A percentile compares a stretch with the other conserved stretches of the same genome.
These are phyloP conservation scores for Gryon sp. DNA, from an alignment of 1,140 invertebrate genomes.

Conservation along the genomic window DNA sequence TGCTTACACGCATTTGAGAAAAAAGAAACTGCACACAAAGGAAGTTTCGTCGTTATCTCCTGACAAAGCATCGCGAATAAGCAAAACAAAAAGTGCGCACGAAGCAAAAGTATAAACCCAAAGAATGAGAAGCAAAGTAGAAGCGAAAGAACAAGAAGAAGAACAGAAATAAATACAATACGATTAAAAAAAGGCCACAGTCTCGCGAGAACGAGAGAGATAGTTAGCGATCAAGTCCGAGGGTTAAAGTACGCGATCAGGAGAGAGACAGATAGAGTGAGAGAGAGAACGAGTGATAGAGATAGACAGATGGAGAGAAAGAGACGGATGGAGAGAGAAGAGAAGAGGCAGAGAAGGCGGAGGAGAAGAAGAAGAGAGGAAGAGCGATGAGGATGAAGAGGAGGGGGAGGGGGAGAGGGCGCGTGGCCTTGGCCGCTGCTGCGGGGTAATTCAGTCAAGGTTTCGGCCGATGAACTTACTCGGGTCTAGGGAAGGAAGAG, in stretches of 20 bases:
- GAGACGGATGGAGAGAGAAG: slow-evolving; percentile 13
- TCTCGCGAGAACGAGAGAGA: too few species aligned
- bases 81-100: too few species aligned
- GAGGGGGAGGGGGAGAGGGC: slow-evolving; percentile 62
- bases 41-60: neutral
- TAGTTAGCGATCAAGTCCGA: too few species aligned
- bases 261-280: too few species aligned
- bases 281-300: slow-evolving; percentile 22
- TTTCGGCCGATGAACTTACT: slow-evolving; percentile 84
- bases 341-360: slow-evolving; percentile 62
- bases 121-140: too few species aligned
- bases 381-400: slow-evolving; percentile 45
- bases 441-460: slow-evolving; percentile 86
- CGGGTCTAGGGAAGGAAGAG: slow-evolving; percentile 66
- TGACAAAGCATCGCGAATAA: slow-evolving; percentile 12
- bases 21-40: too few species aligned
- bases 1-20: too few species aligned
- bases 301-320: slow-evolving; percentile 40
- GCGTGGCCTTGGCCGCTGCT: slow-evolving; percentile 82
- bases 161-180: too few species aligned
- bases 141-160: too few species aligned
- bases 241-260: too few species aligned
- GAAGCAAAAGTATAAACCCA: too few species aligned
- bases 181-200: too few species aligned
- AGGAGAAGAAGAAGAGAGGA: slow-evolving; percentile 19